Percentiles rank a stretch among this genome's conserved stretches.
Conservation (phyloP, 1,140 invertebrate species). For the Lamellibrachia luymesi region DNA sequence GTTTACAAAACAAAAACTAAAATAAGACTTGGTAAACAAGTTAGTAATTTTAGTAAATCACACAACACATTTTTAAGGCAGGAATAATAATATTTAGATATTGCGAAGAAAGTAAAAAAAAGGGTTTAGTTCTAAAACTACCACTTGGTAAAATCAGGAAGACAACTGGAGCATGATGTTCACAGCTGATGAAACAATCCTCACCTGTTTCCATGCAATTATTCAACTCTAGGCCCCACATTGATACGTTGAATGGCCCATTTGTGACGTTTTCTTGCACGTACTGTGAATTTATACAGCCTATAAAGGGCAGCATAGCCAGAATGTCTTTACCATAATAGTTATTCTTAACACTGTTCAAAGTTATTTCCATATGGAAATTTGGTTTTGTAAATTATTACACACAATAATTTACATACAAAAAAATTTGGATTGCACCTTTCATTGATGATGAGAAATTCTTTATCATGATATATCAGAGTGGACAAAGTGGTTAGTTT, state of each 20-base stretch:
- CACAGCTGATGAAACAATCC: background rate
- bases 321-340: background rate
- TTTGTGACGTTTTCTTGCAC: constrained; percentile 4
- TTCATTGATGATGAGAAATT: background rate
- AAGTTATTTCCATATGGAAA: background rate
- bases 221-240: background rate
- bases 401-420: background rate
- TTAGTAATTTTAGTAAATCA: background rate
- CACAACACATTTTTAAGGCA: background rate
- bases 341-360: background rate
- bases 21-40: background rate
- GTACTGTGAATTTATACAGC: constrained; percentile 5
- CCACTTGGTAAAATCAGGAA: background rate
- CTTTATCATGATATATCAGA: background rate
- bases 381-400: background rate
- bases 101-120: background rate
- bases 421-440: background rate
- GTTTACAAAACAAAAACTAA: background rate
- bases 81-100: background rate
- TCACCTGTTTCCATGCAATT: background rate
- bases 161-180: background rate
- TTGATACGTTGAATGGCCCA: background rate
- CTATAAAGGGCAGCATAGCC: constrained; percentile 3
- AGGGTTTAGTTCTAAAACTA: background rate
- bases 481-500: background rate